Evolutionary conservation across 2,113 vertebrate species (phyloP).

Genomic region (Rhinichthys klamathensis): DNA sequence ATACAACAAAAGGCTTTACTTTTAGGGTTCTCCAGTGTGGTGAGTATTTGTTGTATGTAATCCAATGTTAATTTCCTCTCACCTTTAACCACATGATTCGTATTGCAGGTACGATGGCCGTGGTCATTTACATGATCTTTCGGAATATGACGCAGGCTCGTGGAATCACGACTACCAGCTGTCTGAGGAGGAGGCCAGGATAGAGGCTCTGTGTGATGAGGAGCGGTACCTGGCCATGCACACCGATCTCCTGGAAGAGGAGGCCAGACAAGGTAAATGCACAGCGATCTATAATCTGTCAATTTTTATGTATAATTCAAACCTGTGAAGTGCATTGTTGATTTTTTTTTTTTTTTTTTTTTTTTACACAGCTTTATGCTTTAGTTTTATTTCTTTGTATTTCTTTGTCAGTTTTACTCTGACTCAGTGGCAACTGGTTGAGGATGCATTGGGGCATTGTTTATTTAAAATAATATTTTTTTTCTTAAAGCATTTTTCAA

Average conservation of each 20-base stretch:
- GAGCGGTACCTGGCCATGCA: constrained; percentile 99
- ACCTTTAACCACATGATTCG: constrained; percentile 80
- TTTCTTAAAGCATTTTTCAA: neutral
- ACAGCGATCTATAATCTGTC: neutral
- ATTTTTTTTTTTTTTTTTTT: neutral
- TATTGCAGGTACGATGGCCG: constrained; percentile 97
- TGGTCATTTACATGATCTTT: constrained; percentile 99
- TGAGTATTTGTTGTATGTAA: constrained; percentile 71
- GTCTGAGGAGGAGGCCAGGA: constrained; percentile 95
- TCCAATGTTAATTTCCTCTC: constrained; percentile 49
- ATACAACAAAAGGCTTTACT: constrained; percentile 57
- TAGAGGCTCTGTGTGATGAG: constrained; percentile 97
- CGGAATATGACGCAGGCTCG: constrained; percentile 97
- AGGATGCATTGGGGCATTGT: neutral
- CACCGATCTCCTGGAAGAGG: constrained; percentile 98
- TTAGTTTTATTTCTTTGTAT: neutral
- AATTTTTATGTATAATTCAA: neutral
- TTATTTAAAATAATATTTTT: neutral
- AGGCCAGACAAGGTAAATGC: constrained; percentile 93
- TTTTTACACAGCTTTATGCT: neutral
- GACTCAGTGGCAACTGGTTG: neutral
- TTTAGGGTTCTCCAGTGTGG: constrained; percentile 65
- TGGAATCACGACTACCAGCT: constrained; percentile 98
- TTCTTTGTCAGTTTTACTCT: neutral
- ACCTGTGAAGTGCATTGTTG: neutral